Evolutionary conservation across 1,140 invertebrate genomes (phyloP).

Genomic region (Anthonomus grandis): DNA sequence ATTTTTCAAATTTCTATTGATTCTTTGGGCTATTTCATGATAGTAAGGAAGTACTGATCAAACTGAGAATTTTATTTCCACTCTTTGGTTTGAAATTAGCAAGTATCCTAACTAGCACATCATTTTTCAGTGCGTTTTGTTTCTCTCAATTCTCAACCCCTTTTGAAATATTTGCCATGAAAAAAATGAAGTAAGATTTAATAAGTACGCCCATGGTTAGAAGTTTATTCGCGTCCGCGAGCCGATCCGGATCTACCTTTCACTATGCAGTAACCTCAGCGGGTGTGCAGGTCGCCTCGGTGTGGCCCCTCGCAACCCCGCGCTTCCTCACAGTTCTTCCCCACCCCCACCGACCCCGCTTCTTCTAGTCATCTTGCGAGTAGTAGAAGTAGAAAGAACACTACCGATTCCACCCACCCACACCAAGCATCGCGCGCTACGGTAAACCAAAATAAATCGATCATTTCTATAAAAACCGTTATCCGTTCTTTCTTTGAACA

Average conservation of each 20-base stretch:
- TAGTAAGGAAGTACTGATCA: too few species aligned
- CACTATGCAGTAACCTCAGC: constrained; percentile 43
- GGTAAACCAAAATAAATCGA: constrained; percentile 11
- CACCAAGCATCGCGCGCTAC: constrained; percentile 31
- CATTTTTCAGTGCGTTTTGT: too few species aligned
- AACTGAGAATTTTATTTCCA: too few species aligned
- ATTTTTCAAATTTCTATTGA: too few species aligned
- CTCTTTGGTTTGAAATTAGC: too few species aligned
- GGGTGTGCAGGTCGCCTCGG: constrained; percentile 25
- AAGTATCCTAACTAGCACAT: too few species aligned
- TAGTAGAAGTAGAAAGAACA: constrained; percentile 29
- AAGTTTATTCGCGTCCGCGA: constrained; percentile 22
- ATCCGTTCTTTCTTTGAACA: too few species aligned
- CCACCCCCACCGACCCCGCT: background rate
- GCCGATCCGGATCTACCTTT: constrained; percentile 44
- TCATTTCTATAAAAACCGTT: background rate
- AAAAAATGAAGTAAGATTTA: background rate
- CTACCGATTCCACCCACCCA: constrained; percentile 45
- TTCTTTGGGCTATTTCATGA: too few species aligned
- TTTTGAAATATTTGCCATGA: too few species aligned
- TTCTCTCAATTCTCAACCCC: too few species aligned
- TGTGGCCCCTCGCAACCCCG: constrained; percentile 26
- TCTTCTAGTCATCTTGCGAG: constrained; percentile 2
- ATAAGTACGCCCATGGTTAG: constrained; percentile 14
- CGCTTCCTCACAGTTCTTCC: too few species aligned